Percentiles rank a stretch among this genome's conserved stretches.
phyloP scores from a whole-genome alignment of 2,797 vertebrate genomes.

The Rhinella marina region DNA sequence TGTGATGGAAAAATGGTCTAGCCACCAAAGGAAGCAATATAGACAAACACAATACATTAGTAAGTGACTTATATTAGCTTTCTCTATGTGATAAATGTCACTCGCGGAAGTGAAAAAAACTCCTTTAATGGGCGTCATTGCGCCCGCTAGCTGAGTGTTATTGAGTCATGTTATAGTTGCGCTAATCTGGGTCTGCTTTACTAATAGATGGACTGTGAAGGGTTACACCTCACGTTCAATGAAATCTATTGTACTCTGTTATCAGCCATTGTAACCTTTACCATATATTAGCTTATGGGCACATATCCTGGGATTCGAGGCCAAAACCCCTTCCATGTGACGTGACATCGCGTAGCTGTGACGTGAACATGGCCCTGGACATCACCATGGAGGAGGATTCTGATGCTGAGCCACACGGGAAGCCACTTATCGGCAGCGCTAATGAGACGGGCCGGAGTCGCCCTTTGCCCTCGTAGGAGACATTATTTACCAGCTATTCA shows the following conservation, averaged over 20 bases:
- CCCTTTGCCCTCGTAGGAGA: background rate
- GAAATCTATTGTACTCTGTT: background rate
- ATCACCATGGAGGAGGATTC: background rate
- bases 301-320: background rate
- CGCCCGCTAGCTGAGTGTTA: no score
- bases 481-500: slow-evolving; percentile 3
- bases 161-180: no score
- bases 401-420: background rate
- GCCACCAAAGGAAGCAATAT: no score
- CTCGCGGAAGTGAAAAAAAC: no score
- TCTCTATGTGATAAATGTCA: no score
- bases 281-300: background rate
- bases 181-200: no score
- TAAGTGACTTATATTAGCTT: no score
- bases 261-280: background rate
- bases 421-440: slow-evolving; percentile 1
- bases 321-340: background rate
- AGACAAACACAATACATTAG: no score
- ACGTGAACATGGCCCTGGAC: background rate
- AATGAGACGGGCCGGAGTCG: background rate
- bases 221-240: background rate
- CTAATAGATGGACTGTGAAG: no score
- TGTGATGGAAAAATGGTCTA: no score
- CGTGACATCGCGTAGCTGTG: background rate
- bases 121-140: no score